Percentiles rank a stretch among this genome's conserved stretches.
These are phyloP conservation scores for Phaedon cochleariae DNA, from an alignment of 2,888 invertebrate species.

Conservation along the genomic window DNA sequence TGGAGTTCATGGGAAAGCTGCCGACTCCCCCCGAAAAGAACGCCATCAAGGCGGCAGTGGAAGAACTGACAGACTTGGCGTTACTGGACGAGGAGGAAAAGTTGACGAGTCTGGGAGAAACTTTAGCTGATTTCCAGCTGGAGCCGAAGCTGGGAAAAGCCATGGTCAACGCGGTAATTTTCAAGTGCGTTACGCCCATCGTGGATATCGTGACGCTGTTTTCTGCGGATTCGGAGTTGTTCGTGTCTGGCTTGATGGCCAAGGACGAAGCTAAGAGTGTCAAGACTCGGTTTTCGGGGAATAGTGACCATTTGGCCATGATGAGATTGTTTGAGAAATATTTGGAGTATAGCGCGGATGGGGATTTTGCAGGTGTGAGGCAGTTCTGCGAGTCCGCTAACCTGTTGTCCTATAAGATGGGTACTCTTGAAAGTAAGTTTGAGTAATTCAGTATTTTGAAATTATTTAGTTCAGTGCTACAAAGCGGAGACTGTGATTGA, in stretches of 20 bases:
- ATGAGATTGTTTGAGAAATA: constrained; percentile 67
- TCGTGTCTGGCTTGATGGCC: constrained; percentile 63
- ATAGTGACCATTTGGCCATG: constrained; percentile 72
- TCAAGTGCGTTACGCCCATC: constrained; percentile 66
- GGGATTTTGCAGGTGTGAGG: constrained; percentile 50
- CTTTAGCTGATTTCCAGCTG: constrained; percentile 63
- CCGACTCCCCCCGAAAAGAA: constrained; percentile 69
- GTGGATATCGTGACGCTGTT: constrained; percentile 63
- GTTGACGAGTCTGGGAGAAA: constrained; percentile 70
- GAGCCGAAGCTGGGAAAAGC: constrained; percentile 71
- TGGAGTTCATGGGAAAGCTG: constrained; percentile 68
- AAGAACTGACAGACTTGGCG: constrained; percentile 69
- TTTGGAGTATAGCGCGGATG: constrained; percentile 55
- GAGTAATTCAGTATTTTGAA: constrained; percentile 3
- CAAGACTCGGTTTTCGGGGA: constrained; percentile 64
- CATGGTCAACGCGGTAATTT: constrained; percentile 67
- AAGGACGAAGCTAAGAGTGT: constrained; percentile 64
- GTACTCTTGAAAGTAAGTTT: constrained; percentile 64
- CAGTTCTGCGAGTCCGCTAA: constrained; percentile 62
- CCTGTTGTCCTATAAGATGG: constrained; percentile 65
- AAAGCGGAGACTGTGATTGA: too few relatives aligned
- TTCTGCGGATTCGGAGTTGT: constrained; percentile 66
- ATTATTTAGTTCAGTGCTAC: background rate
- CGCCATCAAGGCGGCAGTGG: constrained; percentile 67
- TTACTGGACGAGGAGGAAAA: constrained; percentile 68